phyloP scores from a whole-genome alignment of 35 echinoderm and acorn worm genomes.

The Heliocidaris erythrogramma region DNA sequence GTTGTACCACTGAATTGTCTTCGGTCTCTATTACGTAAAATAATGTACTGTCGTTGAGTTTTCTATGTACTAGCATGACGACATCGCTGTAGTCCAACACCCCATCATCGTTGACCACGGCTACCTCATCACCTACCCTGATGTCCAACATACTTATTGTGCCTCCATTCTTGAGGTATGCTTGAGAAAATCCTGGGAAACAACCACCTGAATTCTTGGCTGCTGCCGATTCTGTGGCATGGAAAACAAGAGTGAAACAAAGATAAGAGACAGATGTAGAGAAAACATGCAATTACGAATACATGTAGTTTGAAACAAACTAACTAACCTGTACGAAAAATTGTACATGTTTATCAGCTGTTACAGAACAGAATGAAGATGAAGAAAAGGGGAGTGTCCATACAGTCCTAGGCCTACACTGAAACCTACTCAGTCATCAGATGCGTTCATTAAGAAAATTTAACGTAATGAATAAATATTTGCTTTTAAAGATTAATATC shows the following conservation, averaged over 20 bases:
- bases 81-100: constrained; percentile 70
- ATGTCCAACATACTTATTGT: constrained; percentile 66
- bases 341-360: no score
- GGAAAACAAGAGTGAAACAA: not conserved
- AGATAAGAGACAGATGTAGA: not conserved
- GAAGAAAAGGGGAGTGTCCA: no score
- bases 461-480: not conserved
- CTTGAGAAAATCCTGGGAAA: constrained; percentile 69
- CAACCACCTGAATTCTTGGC: constrained; percentile 77
- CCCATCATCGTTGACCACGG: constrained; percentile 68
- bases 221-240: constrained; percentile 54
- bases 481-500: no score
- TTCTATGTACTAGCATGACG: constrained; percentile 75
- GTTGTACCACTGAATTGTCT: constrained; percentile 44
- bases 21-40: constrained; percentile 68
- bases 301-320: not conserved
- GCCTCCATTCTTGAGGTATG: constrained; percentile 61
- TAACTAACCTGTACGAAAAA: not conserved
- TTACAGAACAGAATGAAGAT: not conserved
- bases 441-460: not conserved
- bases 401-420: no score
- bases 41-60: constrained; percentile 68
- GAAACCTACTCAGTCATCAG: no score
- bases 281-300: not conserved
- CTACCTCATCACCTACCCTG: constrained; percentile 69